Percentiles rank a stretch among this genome's conserved stretches.
Conservation (phyloP, 1,140 invertebrate genomes). For the Teleopsis dalmanni region DNA sequence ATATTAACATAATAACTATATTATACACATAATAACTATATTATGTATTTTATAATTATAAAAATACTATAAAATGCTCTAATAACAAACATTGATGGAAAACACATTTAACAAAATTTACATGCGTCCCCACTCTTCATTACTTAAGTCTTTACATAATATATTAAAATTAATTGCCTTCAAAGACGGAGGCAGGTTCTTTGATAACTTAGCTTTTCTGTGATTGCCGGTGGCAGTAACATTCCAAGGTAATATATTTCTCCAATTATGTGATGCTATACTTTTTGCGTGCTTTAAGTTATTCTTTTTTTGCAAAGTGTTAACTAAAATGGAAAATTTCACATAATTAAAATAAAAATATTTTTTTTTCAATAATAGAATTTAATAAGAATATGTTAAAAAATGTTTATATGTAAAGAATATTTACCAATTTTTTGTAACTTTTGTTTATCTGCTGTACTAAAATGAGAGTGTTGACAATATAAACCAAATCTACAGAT, state of each 20-base stretch:
- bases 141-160: slow-evolving; percentile 13
- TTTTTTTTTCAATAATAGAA: too few species aligned
- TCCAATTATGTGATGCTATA: too few species aligned
- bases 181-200: slow-evolving; percentile 22
- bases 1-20: too few species aligned
- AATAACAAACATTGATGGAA: too few species aligned
- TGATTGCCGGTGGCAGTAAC: not conserved
- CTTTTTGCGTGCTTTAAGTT: not conserved
- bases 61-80: too few species aligned
- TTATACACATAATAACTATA: too few species aligned
- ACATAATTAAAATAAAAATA: too few species aligned
- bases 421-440: too few species aligned
- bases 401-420: too few species aligned
- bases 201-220: not conserved
- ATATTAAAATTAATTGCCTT: slow-evolving; percentile 14
- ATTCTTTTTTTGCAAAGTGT: not conserved
- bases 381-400: too few species aligned
- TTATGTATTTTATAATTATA: too few species aligned
- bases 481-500: slow-evolving; percentile 29
- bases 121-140: slow-evolving; percentile 14
- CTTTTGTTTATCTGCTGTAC: slow-evolving; percentile 18
- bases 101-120: too few species aligned
- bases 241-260: not conserved
- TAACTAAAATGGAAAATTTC: not conserved
- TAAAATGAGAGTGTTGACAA: slow-evolving; percentile 32